phyloP scores from a whole-genome alignment of 2,888 invertebrate species.

The Calliopum simillimum region DNA sequence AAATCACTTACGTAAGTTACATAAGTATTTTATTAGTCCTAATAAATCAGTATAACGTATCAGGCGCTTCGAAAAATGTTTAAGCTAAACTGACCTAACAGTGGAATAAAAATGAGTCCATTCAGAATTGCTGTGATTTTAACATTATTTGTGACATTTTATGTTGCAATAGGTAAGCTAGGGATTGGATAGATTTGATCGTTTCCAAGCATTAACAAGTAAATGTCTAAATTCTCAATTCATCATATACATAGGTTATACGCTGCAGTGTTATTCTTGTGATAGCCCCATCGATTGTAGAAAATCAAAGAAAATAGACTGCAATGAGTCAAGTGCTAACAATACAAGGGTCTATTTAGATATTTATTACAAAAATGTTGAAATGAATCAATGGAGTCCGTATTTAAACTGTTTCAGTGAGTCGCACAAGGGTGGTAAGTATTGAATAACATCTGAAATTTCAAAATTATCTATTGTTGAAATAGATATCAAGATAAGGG shows the following conservation, averaged over 20 bases:
- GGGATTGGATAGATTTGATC: background rate
- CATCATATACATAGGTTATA: slow-evolving; percentile 42
- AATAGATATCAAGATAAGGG: too few species aligned
- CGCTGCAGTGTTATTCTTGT: slow-evolving; percentile 46
- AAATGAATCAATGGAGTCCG: slow-evolving; percentile 31
- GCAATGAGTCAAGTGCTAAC: slow-evolving; percentile 43
- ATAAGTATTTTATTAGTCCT: too few species aligned
- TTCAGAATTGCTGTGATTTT: background rate
- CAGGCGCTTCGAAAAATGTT: too few species aligned
- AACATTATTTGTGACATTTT: background rate
- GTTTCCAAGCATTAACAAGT: too few species aligned
- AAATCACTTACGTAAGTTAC: too few species aligned
- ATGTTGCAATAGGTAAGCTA: background rate
- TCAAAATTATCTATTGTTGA: too few species aligned
- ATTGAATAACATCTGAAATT: too few species aligned
- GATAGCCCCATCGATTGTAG: slow-evolving; percentile 41
- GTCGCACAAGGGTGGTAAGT: slow-evolving; percentile 30
- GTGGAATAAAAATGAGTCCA: too few species aligned
- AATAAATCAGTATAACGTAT: too few species aligned
- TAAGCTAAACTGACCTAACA: too few species aligned
- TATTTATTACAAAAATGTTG: slow-evolving; percentile 41
- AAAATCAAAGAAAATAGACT: slow-evolving; percentile 46
- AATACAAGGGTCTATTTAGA: slow-evolving; percentile 43
- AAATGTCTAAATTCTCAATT: too few species aligned
- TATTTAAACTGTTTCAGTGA: slow-evolving; percentile 43